phyloP scores from a whole-genome alignment of 2,888 invertebrate genomes.

The Rotaria socialis region DNA sequence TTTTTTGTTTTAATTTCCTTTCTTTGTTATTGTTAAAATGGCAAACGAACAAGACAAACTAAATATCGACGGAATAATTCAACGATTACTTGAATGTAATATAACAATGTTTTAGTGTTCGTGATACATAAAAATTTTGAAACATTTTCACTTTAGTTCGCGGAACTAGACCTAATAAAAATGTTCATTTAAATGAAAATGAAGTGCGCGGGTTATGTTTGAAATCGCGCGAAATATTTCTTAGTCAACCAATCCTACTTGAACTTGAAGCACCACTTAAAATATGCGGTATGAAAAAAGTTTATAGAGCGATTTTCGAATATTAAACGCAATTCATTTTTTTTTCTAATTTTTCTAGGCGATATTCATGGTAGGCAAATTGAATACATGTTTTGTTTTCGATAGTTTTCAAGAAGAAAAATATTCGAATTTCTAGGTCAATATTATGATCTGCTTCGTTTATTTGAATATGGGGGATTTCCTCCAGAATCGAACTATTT shows the following conservation, averaged over 20 bases:
- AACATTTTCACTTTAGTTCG: conserved; percentile 56
- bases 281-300: conserved; percentile 62
- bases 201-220: conserved; percentile 62
- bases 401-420: background rate
- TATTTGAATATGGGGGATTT: conserved; percentile 97
- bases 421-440: conserved; percentile 63
- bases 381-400: background rate
- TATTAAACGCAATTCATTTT: background rate
- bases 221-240: conserved; percentile 65
- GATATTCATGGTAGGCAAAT: conserved; percentile 20
- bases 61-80: conserved; percentile 92
- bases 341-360: background rate
- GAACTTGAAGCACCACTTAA: conserved; percentile 66
- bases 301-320: too few species aligned
- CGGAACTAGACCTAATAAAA: conserved; percentile 79
- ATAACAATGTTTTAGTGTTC: conserved; percentile 49
- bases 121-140: background rate
- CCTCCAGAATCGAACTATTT: conserved; percentile 98
- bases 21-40: background rate
- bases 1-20: background rate
- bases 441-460: conserved; percentile 90
- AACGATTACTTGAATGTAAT: conserved; percentile 87
- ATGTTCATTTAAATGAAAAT: conserved; percentile 64
- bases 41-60: conserved; percentile 77
- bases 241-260: conserved; percentile 65